Evolutionary conservation across 2,113 vertebrate genomes (phyloP).

Genomic region (Anoplopoma fimbria): DNA sequence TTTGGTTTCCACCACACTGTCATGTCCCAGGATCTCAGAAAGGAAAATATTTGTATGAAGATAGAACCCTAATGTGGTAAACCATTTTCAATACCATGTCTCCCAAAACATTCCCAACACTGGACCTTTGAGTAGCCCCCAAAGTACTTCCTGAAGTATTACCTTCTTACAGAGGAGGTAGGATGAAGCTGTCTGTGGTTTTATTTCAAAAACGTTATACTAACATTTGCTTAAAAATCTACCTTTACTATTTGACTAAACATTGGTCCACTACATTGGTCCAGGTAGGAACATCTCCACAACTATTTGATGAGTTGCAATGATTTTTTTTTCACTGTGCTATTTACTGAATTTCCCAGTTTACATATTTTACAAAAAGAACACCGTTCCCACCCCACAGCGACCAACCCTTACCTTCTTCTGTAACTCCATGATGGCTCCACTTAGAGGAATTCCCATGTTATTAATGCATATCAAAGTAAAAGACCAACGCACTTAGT

Average conservation of each 20-base stretch:
- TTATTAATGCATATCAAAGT: no score
- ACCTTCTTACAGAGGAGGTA: neutral
- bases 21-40: neutral
- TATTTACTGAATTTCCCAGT: no score
- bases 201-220: no score
- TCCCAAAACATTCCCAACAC: neutral
- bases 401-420: no score
- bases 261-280: neutral
- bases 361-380: no score
- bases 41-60: neutral
- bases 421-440: neutral
- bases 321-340: no score
- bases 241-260: no score
- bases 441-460: no score
- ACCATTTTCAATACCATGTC: neutral
- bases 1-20: neutral
- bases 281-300: neutral
- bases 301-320: no score
- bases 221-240: no score
- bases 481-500: no score
- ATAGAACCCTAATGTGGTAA: neutral
- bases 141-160: neutral
- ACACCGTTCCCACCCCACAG: no score
- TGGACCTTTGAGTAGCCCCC: neutral
- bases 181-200: neutral